Percentiles rank a stretch among this genome's conserved stretches.
Evolutionary conservation across 2,797 vertebrate species (phyloP).

Genomic region (Otolemur crassicaudatus): DNA sequence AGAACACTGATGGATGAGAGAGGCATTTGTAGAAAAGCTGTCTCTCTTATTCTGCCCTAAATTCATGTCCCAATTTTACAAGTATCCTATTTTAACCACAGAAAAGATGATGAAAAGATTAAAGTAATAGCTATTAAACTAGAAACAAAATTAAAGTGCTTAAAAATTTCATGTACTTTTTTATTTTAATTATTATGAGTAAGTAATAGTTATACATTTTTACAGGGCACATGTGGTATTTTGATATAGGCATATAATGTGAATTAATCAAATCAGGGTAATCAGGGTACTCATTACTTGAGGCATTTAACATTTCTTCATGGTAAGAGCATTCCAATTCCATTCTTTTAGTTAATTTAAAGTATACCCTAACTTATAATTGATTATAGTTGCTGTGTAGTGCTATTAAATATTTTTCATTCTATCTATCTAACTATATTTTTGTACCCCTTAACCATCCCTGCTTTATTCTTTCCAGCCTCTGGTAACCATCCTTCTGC

Average conservation of each 20-base stretch:
- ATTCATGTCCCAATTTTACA: constrained; percentile 38
- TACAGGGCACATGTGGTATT: background rate
- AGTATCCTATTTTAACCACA: constrained; percentile 36
- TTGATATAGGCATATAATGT: background rate
- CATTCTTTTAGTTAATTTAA: background rate
- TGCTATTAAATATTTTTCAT: background rate
- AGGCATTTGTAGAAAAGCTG: constrained; percentile 2
- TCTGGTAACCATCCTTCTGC: background rate
- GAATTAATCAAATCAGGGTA: background rate
- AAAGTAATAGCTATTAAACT: constrained; percentile 53
- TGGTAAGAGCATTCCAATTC: background rate
- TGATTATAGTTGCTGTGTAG: background rate
- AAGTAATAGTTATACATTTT: background rate
- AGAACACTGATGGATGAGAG: background rate
- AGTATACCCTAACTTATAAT: background rate
- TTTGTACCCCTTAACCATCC: background rate
- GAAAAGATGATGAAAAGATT: constrained; percentile 47
- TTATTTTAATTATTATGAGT: background rate
- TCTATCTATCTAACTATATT: background rate
- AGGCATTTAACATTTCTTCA: background rate
- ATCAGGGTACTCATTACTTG: background rate
- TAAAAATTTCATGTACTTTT: background rate
- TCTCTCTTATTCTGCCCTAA: background rate
- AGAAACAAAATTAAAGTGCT: background rate
- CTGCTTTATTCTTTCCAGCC: background rate